Evolutionary conservation across 2,113 vertebrate species (phyloP).

Genomic region (Peromyscus maniculatus): DNA sequence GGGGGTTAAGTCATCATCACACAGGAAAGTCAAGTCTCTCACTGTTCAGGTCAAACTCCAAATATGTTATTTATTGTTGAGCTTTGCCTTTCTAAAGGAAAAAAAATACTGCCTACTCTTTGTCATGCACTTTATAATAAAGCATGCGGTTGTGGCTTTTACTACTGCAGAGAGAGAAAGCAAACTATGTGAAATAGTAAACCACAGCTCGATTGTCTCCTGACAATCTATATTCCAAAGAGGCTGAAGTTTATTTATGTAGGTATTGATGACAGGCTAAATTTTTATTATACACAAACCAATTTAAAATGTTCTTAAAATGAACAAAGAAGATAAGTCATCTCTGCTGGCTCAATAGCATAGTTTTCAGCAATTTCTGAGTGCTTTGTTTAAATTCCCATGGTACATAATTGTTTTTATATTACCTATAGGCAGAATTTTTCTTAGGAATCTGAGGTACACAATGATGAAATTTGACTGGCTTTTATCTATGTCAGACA

Average conservation of each 20-base stretch:
- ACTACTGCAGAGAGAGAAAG: slow-evolving; percentile 59
- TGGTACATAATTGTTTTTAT: slow-evolving; percentile 54
- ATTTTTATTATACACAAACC: slow-evolving; percentile 70
- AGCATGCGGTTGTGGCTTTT: slow-evolving; percentile 54
- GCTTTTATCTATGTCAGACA: slow-evolving; percentile 10
- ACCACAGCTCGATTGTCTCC: slow-evolving; percentile 45
- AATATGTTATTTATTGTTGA: slow-evolving; percentile 32
- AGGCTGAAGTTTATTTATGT: slow-evolving; percentile 59
- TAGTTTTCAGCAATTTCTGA: slow-evolving; percentile 49
- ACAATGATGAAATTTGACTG: slow-evolving; percentile 45
- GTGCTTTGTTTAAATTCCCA: slow-evolving; percentile 56
- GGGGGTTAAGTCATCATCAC: not conserved
- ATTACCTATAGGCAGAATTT: slow-evolving; percentile 6
- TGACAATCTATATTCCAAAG: slow-evolving; percentile 53
- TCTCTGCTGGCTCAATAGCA: slow-evolving; percentile 39
- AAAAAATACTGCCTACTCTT: slow-evolving; percentile 10
- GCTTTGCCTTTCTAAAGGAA: slow-evolving; percentile 61
- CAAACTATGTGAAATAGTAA: slow-evolving; percentile 20
- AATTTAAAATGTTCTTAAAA: slow-evolving; percentile 71
- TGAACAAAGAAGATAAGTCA: slow-evolving; percentile 56
- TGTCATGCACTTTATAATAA: slow-evolving; percentile 54
- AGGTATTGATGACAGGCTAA: slow-evolving; percentile 73
- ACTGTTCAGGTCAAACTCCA: slow-evolving; percentile 38
- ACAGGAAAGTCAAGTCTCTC: slow-evolving; percentile 44
- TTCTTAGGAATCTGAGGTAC: not conserved